Base-by-base conservation (phyloP, 1,140 invertebrate species). In the Hycleus cichorii region DNA sequence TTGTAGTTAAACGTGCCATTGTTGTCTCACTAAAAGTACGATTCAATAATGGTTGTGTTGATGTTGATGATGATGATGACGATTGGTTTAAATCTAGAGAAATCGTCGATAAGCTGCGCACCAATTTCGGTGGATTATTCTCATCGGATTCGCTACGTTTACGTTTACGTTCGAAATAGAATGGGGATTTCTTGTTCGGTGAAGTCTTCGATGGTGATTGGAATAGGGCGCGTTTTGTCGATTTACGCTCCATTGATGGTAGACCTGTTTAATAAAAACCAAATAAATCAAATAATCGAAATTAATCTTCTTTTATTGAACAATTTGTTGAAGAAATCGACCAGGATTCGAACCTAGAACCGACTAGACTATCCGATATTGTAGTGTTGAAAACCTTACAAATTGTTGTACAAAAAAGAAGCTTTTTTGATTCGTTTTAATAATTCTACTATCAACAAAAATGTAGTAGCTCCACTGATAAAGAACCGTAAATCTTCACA, bases 211-310 rank as follows among this genome's bases (percentile, higher is more conserved):
- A 71, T 0, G 80, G 78, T 0, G 81, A 79, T 1, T 77, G 70
- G 61, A 86, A 87, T 4, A 87, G 60, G 0, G 78, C 79, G 11
- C 83, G 70, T 63, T 81, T 84, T 2, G 82, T 80, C 46, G 73
- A 79, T 60, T 76, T 70, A 0, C 69, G 70, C 39, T 63, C 47
- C 4, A 59, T 43, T 3, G 47, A 11, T 7, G 32, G 32, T 1
- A 32, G 32, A 32, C 1, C 32, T 32, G 32, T 32, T 32, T 32
- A 32, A 32, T 32, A 32, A 32, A 18, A 18, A 1, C 18, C 18
- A 18, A 18, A 18, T 18, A 18, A 18, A 18, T 18, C 18, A 18
- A 18, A 18, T 18, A 18, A 1, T 18, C 18, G 18, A 7, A 32
- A 32, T 32, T 5, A 44, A 52, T 6, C 44, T 40, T 11, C 9